Conservation (phyloP, 2,113 vertebrate genomes). For the Chaenogobius annularis region DNA sequence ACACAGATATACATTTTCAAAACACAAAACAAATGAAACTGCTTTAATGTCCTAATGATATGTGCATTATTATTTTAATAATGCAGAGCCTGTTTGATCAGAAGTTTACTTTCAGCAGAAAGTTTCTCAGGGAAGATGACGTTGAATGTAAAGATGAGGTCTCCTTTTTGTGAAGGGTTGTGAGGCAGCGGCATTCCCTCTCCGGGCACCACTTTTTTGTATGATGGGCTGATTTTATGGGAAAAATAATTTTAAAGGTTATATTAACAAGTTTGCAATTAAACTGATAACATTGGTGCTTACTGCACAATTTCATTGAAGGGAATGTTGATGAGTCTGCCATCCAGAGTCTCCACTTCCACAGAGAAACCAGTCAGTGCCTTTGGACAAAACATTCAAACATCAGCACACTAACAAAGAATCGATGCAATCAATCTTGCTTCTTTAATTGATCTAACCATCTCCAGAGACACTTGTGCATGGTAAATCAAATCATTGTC, state of each 20-base stretch:
- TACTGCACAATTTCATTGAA: constrained; percentile 93
- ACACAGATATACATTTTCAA: neutral
- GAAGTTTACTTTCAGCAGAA: constrained; percentile 76
- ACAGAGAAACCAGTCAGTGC: constrained; percentile 87
- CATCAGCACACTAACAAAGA: neutral
- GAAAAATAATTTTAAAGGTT: constrained; percentile 7
- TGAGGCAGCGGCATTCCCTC: constrained; percentile 88
- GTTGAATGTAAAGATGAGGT: constrained; percentile 87
- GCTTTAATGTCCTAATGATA: neutral
- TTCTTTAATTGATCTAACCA: constrained; percentile 74
- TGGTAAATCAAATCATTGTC: constrained; percentile 80
- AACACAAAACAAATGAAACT: neutral
- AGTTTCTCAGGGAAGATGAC: constrained; percentile 85
- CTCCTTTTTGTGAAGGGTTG: constrained; percentile 78
- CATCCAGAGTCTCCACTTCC: constrained; percentile 87
- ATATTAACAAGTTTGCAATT: neutral
- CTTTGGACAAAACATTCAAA: constrained; percentile 63
- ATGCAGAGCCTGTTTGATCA: constrained; percentile 79
- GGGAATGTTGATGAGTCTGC: constrained; percentile 86
- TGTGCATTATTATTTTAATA: constrained; percentile 6
- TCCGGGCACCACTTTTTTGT: constrained; percentile 83
- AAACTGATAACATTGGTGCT: constrained; percentile 58
- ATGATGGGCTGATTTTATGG: constrained; percentile 79
- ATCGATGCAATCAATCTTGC: neutral
- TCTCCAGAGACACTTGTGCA: constrained; percentile 73